Evolutionary conservation across 2,888 invertebrate species (phyloP).

Genomic region (Epistrophella euchroma): DNA sequence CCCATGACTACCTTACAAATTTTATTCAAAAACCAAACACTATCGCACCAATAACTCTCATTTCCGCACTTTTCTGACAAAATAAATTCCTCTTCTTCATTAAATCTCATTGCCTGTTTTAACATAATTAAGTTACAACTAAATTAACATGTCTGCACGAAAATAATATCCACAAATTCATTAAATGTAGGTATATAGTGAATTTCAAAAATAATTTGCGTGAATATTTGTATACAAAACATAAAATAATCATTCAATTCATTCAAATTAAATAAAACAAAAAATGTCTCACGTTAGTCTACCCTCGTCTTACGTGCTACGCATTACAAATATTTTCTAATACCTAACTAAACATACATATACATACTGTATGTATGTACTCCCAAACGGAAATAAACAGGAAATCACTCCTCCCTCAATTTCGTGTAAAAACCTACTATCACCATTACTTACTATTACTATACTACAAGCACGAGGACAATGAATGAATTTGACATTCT

Average conservation of each 20-base stretch:
- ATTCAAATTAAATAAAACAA: conserved; percentile 12
- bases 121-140: conserved; percentile 13
- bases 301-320: conserved; percentile 56
- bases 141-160: conserved; percentile 29
- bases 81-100: neutral
- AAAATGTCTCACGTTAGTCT: conserved; percentile 43
- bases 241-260: conserved; percentile 23
- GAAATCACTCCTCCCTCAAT: conserved; percentile 37
- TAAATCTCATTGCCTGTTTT: conserved; percentile 2
- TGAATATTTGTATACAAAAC: conserved; percentile 1
- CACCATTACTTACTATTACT: neutral
- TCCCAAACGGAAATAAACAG: conserved; percentile 49
- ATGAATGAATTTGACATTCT: conserved; percentile 58
- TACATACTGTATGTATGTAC: neutral
- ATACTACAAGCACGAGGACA: neutral
- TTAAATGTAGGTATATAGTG: neutral
- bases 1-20: neutral
- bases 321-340: conserved; percentile 62
- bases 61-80: neutral
- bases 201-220: conserved; percentile 1
- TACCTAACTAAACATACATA: conserved; percentile 9
- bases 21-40: neutral
- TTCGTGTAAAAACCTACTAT: conserved; percentile 14
- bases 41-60: neutral
- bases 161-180: conserved; percentile 14